phyloP scores from a whole-genome alignment of 1,140 invertebrate genomes.

The Mylabris phalerata region DNA sequence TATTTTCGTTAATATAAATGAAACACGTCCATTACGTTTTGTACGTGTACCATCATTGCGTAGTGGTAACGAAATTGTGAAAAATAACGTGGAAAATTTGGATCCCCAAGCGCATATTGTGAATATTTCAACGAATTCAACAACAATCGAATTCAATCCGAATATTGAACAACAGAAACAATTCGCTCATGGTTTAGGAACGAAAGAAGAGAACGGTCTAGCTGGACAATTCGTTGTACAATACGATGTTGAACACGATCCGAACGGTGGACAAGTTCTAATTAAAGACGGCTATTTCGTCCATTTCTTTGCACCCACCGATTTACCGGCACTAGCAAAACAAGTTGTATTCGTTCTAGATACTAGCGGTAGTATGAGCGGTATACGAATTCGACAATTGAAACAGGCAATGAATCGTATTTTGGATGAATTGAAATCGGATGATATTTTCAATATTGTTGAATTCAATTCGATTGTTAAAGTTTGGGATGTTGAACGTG shows the following conservation, averaged over 20 bases:
- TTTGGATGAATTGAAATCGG: slow-evolving; percentile 50
- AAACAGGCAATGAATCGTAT: slow-evolving; percentile 62
- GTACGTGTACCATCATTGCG: slow-evolving; percentile 51
- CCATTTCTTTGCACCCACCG: slow-evolving; percentile 60
- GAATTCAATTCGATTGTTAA: slow-evolving; percentile 50
- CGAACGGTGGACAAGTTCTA: slow-evolving; percentile 46
- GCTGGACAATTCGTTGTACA: slow-evolving; percentile 57
- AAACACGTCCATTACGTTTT: slow-evolving; percentile 47
- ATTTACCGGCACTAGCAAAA: slow-evolving; percentile 53
- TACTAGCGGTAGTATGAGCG: slow-evolving; percentile 62
- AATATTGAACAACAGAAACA: slow-evolving; percentile 45
- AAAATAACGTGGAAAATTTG: slow-evolving; percentile 20
- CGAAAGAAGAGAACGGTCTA: slow-evolving; percentile 44
- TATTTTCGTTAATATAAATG: slow-evolving; percentile 46
- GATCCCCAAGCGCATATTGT: slow-evolving; percentile 27
- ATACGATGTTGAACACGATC: slow-evolving; percentile 53
- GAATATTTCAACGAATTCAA: slow-evolving; percentile 17
- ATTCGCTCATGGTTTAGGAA: slow-evolving; percentile 27
- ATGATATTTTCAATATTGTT: slow-evolving; percentile 62
- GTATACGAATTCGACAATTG: slow-evolving; percentile 55
- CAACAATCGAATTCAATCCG: slow-evolving; percentile 42
- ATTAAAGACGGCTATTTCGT: slow-evolving; percentile 69
- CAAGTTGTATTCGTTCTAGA: slow-evolving; percentile 66
- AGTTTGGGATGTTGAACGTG: slow-evolving; percentile 21
- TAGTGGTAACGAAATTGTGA: slow-evolving; percentile 38